phyloP scores from a whole-genome alignment of 35 echinoderm and acorn worm genomes.

The Strongylocentrotus purpuratus region DNA sequence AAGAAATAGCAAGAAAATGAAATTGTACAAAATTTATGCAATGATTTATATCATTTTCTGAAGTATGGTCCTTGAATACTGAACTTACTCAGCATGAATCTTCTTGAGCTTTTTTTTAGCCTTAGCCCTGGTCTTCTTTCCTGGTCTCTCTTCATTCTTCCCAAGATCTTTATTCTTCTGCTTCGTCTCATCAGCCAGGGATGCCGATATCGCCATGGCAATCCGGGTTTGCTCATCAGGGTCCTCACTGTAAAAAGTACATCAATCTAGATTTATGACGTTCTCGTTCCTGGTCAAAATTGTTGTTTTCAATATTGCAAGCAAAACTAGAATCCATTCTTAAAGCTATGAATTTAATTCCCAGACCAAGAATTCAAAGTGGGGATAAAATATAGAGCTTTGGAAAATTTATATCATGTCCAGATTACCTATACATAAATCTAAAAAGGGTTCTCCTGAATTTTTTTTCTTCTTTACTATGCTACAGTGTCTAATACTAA shows the following conservation, averaged over 20 bases:
- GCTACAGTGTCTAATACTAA: no score
- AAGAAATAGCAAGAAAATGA: not conserved
- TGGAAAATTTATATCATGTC: no score
- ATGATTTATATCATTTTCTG: not conserved
- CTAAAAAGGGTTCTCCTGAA: no score
- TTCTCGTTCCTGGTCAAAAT: not conserved
- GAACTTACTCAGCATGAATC: not conserved
- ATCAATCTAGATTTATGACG: not conserved
- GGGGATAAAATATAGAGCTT: not conserved
- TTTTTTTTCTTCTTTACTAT: no score
- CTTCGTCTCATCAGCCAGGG: constrained; percentile 36
- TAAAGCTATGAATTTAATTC: not conserved
- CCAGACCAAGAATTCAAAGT: not conserved
- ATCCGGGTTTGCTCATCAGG: constrained; percentile 62
- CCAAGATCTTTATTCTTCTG: constrained; percentile 5
- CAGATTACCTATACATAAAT: no score
- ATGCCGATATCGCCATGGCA: constrained; percentile 61
- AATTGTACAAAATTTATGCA: not conserved
- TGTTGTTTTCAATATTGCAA: not conserved
- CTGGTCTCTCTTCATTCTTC: constrained; percentile 9
- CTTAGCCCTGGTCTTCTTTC: not conserved
- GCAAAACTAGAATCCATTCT: not conserved
- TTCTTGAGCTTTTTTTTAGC: not conserved
- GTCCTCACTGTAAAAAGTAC: not conserved
- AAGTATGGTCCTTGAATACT: not conserved